phyloP scores from a whole-genome alignment of 1,140 invertebrate species.

The Sinella curviseta region DNA sequence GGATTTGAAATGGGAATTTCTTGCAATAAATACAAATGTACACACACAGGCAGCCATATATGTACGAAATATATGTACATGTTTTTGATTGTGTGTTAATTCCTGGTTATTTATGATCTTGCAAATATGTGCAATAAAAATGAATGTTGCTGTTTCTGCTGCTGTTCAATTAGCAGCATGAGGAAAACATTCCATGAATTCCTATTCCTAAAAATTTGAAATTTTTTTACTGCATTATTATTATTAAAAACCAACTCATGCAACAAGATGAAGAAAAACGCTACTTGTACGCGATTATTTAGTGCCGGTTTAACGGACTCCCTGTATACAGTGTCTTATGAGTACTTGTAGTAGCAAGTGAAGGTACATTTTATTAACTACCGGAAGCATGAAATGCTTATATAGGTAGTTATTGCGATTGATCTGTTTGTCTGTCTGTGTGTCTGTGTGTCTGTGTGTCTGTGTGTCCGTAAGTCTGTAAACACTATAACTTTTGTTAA shows the following conservation, averaged over 20 bases:
- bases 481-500: too few relatives aligned
- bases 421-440: too few relatives aligned
- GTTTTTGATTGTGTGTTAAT: neutral
- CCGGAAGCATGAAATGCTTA: too few relatives aligned
- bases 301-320: neutral
- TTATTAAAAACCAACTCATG: neutral
- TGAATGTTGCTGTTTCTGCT: too few relatives aligned
- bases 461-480: too few relatives aligned
- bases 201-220: neutral
- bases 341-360: too few relatives aligned
- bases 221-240: neutral
- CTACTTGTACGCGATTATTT: too few relatives aligned
- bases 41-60: neutral
- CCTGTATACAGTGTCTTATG: neutral
- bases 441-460: too few relatives aligned
- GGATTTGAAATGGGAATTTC: too few relatives aligned
- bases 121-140: neutral
- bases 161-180: neutral
- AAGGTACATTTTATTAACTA: too few relatives aligned
- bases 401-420: too few relatives aligned
- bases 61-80: neutral
- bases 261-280: neutral
- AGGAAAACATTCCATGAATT: neutral
- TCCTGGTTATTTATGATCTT: conserved; percentile 2
- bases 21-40: neutral